phyloP scores from a whole-genome alignment of 2,113 vertebrate species.

The Mirza zaza region DNA sequence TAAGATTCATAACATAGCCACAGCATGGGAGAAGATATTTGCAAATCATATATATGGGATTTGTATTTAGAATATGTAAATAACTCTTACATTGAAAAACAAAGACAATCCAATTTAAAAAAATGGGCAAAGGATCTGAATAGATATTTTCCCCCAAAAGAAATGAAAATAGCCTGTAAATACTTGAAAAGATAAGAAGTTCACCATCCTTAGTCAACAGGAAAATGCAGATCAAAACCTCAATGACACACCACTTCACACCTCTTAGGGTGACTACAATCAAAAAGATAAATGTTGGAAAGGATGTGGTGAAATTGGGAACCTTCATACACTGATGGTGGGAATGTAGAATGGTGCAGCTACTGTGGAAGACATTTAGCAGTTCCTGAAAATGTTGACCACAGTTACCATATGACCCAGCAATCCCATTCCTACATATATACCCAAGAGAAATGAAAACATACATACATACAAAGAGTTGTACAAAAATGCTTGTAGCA shows the following conservation, averaged over 20 bases:
- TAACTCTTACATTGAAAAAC: neutral
- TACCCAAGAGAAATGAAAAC: neutral
- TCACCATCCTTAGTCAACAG: neutral
- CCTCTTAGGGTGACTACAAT: neutral
- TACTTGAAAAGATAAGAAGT: neutral
- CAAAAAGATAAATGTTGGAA: neutral
- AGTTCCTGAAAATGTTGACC: neutral
- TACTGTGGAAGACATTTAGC: neutral
- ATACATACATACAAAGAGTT: neutral
- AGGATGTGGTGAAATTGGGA: neutral
- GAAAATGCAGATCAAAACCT: neutral
- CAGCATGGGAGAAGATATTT: neutral
- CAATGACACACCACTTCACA: neutral
- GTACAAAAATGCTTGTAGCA: neutral
- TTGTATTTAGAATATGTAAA: conserved; percentile 5
- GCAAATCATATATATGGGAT: neutral
- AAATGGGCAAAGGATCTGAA: neutral
- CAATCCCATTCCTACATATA: neutral
- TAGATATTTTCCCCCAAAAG: neutral
- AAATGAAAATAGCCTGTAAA: neutral
- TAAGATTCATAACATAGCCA: neutral
- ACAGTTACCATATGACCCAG: neutral
- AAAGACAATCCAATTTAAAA: neutral
- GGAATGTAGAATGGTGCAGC: neutral
- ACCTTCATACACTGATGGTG: neutral